Percentiles rank a stretch among this genome's conserved stretches.
Evolutionary conservation across 37 sponge, comb jelly and placozoan genomes (phyloP).

Genomic region (Aplysina aerophoba): DNA sequence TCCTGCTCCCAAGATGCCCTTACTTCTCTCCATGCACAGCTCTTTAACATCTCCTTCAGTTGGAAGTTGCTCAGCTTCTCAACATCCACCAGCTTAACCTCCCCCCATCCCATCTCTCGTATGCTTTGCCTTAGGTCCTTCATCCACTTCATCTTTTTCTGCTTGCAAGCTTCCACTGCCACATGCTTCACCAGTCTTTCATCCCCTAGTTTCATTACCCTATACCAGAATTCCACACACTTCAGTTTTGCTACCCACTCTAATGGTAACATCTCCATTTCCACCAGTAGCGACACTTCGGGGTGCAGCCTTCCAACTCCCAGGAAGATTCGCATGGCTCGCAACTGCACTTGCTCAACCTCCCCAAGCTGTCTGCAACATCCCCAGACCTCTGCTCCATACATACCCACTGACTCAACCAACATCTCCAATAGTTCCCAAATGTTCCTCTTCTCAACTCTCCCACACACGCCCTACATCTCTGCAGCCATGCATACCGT

Average conservation of each 20-base stretch:
- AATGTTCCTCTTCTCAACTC: not conserved
- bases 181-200: too few species aligned
- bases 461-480: not conserved
- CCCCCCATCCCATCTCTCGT: too few species aligned
- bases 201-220: not conserved
- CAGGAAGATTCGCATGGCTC: conserved; percentile 5
- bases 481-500: not conserved
- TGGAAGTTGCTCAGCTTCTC: too few species aligned
- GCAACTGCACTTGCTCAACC: not conserved
- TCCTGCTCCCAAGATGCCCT: too few species aligned
- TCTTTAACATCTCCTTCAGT: too few species aligned
- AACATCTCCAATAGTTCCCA: not conserved
- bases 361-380: not conserved
- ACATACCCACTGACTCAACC: not conserved
- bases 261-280: conserved; percentile 13
- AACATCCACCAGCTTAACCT: too few species aligned
- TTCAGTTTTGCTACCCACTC: not conserved
- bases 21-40: too few species aligned
- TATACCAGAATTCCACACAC: conserved; percentile 5
- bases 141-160: too few species aligned
- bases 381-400: conserved; percentile 12
- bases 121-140: too few species aligned
- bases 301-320: conserved; percentile 8
- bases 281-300: not conserved
- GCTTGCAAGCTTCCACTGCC: too few species aligned